These are phyloP conservation scores for Gallinago media DNA, from an alignment of 2,113 vertebrate species.

Conservation along the genomic window DNA sequence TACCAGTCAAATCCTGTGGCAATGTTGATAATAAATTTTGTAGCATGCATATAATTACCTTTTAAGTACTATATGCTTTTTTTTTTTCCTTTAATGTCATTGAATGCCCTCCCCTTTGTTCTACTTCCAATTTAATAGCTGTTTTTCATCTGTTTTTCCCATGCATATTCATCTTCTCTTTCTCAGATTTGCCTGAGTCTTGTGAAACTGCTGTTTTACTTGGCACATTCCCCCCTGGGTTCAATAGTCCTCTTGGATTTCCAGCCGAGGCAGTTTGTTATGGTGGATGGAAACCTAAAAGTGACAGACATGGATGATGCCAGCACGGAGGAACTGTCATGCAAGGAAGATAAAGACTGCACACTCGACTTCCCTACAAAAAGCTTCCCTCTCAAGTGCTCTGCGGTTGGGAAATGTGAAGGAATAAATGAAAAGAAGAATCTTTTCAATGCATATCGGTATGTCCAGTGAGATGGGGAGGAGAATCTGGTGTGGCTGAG, in stretches of 20 bases:
- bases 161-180: constrained; percentile 53
- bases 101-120: constrained; percentile 52
- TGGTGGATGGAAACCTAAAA: constrained; percentile 88
- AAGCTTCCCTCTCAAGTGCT: constrained; percentile 84
- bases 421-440: constrained; percentile 90
- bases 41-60: constrained; percentile 54
- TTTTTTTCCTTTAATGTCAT: constrained; percentile 28
- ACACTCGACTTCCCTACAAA: constrained; percentile 83
- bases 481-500: not conserved
- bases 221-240: constrained; percentile 88
- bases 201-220: constrained; percentile 87
- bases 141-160: constrained; percentile 32
- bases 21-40: constrained; percentile 64
- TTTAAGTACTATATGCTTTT: constrained; percentile 27
- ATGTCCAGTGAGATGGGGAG: not conserved
- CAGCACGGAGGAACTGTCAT: constrained; percentile 79
- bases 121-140: constrained; percentile 56
- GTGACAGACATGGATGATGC: constrained; percentile 92
- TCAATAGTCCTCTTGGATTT: constrained; percentile 92
- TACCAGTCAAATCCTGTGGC: constrained; percentile 55
- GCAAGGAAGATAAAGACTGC: constrained; percentile 81
- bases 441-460: constrained; percentile 93
- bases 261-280: constrained; percentile 91
- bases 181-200: constrained; percentile 90
- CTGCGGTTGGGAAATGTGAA: constrained; percentile 73